Evolutionary conservation across 1,140 invertebrate species (phyloP), one percentile per base, ranked within the genome.

Genomic region (Lasioglossum albipes): DNA sequence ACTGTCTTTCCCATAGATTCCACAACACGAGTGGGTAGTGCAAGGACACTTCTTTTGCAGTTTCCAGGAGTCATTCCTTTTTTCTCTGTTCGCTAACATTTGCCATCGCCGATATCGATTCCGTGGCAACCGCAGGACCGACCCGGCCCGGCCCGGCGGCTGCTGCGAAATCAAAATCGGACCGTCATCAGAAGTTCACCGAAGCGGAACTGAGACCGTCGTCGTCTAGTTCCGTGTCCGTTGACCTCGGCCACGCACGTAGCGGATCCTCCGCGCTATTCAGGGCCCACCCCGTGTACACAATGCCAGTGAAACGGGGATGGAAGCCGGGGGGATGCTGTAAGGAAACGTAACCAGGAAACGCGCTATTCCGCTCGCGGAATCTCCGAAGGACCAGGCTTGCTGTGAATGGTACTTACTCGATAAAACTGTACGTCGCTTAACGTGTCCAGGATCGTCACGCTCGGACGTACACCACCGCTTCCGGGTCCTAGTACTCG

Each of bases 351-450:
- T 64, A 64, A 64, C 62, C 62, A 36, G 62, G 62, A 84, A 79
- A 79, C 81, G 75, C 59, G 69, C 45, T 16, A 18, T 82, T 79
- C 74, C 45, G 45, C 10, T 13, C 45, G 45, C 82, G 75, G 61
- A 76, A 41, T 70, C 77, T 65, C 54, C 67, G 6, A 67, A 80
- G 61, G 36, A 80, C n/a, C 42, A 57, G 75, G 78, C 80, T 84
- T 79, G 77, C 82, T 75, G 83, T 65, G 69, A 75, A 73, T 77
- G 76, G 79, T 85, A 79, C 76, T 87, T 80, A 67, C 75, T 78
- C 83, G 68, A 82, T 83, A 88, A 88, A 88, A 88, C 85, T 87
- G 83, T 88, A 13, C 31, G 62, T 16, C 12, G 61, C 27, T 36
- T 59, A 59, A n/a, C 20, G 57, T n/a, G 13, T 18, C 72, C 16